Conservation (phyloP, 2,888 invertebrate genomes). For the Megaustenia siamemsis region DNA sequence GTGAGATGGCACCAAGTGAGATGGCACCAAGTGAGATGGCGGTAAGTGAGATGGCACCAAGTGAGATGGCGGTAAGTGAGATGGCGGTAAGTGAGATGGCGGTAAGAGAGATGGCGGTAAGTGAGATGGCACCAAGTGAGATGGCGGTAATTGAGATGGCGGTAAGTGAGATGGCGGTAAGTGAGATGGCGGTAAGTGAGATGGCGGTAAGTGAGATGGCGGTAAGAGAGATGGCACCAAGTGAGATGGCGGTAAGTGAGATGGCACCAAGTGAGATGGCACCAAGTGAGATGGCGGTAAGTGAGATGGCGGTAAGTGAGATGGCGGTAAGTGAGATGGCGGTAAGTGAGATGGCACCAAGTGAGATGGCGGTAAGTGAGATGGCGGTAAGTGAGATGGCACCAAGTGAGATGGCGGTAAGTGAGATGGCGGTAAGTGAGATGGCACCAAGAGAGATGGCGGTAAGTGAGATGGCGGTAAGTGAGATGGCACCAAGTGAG, state of each 20-base stretch:
- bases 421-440: too few species aligned
- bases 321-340: neutral
- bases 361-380: too few species aligned
- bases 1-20: neutral
- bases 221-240: neutral
- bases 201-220: too few species aligned
- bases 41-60: neutral
- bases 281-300: neutral
- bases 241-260: neutral
- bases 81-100: too few species aligned
- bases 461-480: neutral
- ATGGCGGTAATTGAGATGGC: too few species aligned
- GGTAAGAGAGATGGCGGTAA: too few species aligned
- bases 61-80: constrained; percentile 2
- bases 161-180: too few species aligned
- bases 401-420: too few species aligned
- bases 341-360: neutral
- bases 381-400: too few species aligned
- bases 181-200: too few species aligned
- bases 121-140: neutral
- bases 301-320: neutral
- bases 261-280: neutral
- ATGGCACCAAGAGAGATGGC: too few species aligned
- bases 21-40: too few species aligned
- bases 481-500: neutral